A percentile compares a stretch with the other conserved stretches of the same genome.
Conservation (phyloP, 2,888 invertebrate genomes). For the Xanthia togata region DNA sequence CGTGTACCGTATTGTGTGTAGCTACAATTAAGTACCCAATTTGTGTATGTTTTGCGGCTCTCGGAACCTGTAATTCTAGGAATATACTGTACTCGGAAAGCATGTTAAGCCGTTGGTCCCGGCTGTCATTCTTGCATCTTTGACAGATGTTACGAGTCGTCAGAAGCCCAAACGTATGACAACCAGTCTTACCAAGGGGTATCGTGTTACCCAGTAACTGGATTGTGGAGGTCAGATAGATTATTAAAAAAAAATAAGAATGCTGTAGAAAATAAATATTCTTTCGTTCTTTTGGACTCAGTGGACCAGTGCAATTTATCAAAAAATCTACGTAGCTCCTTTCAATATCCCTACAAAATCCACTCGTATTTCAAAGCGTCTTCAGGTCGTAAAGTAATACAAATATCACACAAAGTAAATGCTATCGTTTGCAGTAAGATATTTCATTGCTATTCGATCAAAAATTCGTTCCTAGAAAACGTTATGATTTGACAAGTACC, state of each 20-base stretch:
- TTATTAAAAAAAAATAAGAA: neutral
- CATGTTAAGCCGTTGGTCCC: too few species aligned
- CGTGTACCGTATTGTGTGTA: neutral
- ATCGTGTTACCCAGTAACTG: too few species aligned
- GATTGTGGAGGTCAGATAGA: too few species aligned
- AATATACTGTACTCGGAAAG: too few species aligned
- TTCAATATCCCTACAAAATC: neutral
- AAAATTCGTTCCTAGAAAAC: conserved; percentile 10
- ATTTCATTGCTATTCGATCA: conserved; percentile 3
- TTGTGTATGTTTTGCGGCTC: neutral
- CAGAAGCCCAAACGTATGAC: too few species aligned
- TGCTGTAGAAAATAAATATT: neutral
- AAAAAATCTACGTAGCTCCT: too few species aligned
- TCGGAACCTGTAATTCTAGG: neutral
- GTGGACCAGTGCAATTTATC: neutral
- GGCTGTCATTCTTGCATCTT: too few species aligned
- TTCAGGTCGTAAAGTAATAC: conserved; percentile 17
- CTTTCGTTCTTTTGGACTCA: neutral
- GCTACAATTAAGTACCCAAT: neutral
- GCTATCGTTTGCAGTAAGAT: conserved; percentile 7
- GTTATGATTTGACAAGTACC: conserved; percentile 6
- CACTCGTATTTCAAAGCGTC: conserved; percentile 8
- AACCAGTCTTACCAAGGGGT: too few species aligned
- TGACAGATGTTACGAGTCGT: too few species aligned
- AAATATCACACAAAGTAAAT: conserved; percentile 33